Evolutionary conservation across 2,797 vertebrate genomes (phyloP), one percentile per base, ranked within the genome.

Genomic region (Rhabdophis nuchalis): DNA sequence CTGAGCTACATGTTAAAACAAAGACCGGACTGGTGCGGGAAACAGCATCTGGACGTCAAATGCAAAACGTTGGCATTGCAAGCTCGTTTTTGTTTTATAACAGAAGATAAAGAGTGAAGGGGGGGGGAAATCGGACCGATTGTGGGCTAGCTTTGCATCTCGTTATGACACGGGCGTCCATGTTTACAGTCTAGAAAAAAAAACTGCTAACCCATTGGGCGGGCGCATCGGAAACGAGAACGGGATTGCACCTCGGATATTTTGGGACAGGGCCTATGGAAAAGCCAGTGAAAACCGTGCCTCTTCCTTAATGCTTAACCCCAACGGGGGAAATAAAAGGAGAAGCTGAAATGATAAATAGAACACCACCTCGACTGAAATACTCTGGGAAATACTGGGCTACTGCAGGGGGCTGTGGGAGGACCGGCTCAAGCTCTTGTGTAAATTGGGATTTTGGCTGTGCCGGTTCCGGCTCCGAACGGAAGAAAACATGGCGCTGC

Each of bases 371-470:
- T 64, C 95, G 93, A 90, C 91, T 91, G 90, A 61, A 61, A 61
- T 29, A 5, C 93, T 93, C 29, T 52, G 5, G 46, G 86, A 91
- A 94, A 93, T 86, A 72, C 92, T 85, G 0, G 57, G 95, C 94
- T 50, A 91, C 96, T 95, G 97, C 92, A 97, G 96, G 89, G 97
- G 96, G 93, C 88, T 96, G 54, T 93, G 86, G 25, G 97, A 96
- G 29, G 97, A 96, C 2, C 97, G 94, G 29, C 96, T 95, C 86
- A 99, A 98, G 97, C 99, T 99, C 95, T 98, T 98, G 97, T 99
- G 99, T 94, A 99, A 98, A 96, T 99, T 99, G n/a, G 99, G 99
- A 95, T 99, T 99, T 97, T 99, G 99, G 96, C 99, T 99, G 97
- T 99, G 99, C 68, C 99, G 95, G 96, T 99, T 99, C 86, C 99